A percentile compares a stretch with the other conserved stretches of the same genome.
Conservation (phyloP, 2,113 vertebrate species). For the Chloroceryle aenea region DNA sequence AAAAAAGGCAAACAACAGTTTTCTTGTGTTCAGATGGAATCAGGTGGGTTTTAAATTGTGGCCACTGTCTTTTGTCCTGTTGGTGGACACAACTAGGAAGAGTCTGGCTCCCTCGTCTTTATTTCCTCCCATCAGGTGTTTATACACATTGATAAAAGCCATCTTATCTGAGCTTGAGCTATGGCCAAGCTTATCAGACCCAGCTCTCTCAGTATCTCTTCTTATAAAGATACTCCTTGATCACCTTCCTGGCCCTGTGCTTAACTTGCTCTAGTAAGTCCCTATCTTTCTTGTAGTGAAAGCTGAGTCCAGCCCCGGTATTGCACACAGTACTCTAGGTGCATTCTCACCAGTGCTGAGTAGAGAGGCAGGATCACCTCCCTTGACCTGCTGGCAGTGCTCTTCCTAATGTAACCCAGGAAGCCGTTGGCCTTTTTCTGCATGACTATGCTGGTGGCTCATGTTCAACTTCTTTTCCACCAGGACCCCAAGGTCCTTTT, state of each 20-base stretch:
- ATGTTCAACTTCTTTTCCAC: not conserved
- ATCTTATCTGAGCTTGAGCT: not conserved
- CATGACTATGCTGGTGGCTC: not conserved
- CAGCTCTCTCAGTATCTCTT: not conserved
- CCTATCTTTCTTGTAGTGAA: not conserved
- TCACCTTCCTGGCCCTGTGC: not conserved
- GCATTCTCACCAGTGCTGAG: not conserved
- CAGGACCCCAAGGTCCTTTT: not conserved
- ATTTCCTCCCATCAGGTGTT: not conserved
- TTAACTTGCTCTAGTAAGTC: not conserved
- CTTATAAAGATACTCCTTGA: not conserved
- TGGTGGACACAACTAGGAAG: not conserved
- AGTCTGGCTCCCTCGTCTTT: not conserved
- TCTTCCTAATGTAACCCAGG: not conserved
- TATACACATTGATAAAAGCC: not conserved
- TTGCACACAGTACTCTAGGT: not conserved
- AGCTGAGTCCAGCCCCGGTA: no score
- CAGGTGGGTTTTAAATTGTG: not conserved
- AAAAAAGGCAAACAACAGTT: not conserved
- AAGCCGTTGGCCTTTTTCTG: not conserved
- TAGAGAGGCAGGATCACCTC: not conserved
- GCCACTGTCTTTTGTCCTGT: not conserved
- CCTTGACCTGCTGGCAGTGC: not conserved
- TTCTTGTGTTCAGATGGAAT: not conserved
- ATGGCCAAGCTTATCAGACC: not conserved